Evolutionary conservation across 2,113 vertebrate species (phyloP).

Genomic region (Scopus umbretta): DNA sequence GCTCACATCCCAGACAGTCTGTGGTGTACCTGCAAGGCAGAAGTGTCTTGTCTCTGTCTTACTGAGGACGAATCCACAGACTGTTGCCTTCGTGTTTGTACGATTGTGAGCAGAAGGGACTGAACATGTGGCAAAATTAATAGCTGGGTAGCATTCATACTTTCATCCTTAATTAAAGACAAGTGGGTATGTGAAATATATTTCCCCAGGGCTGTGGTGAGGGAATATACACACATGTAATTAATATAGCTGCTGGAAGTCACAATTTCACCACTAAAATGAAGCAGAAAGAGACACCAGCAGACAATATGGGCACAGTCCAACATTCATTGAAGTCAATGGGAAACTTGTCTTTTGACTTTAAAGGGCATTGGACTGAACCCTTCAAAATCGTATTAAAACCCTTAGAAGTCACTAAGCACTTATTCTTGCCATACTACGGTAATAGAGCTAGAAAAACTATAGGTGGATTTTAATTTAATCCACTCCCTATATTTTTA

Average conservation of each 20-base stretch:
- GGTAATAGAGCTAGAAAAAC: neutral
- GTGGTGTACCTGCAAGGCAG: neutral
- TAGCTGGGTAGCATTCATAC: neutral
- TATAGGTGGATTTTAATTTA: slow-evolving; percentile 2
- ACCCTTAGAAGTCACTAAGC: neutral
- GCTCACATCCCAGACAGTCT: neutral
- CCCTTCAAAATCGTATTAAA: neutral
- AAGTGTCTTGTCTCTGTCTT: neutral
- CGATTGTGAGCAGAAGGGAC: neutral
- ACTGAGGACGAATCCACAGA: neutral
- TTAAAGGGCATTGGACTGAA: neutral
- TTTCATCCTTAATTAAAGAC: slow-evolving; percentile 44
- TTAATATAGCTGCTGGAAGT: slow-evolving; percentile 41
- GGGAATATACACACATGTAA: slow-evolving; percentile 9
- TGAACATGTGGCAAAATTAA: slow-evolving; percentile 17
- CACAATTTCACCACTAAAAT: slow-evolving; percentile 11
- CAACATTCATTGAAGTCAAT: neutral
- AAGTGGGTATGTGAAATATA: slow-evolving; percentile 17
- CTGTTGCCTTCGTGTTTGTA: neutral
- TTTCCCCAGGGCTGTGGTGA: neutral
- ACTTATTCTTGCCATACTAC: neutral
- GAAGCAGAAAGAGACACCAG: neutral
- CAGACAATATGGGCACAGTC: neutral
- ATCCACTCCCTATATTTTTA: neutral
- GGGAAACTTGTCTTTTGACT: slow-evolving; percentile 1